phyloP scores from a whole-genome alignment of 2,113 vertebrate species.

The Charina bottae region DNA sequence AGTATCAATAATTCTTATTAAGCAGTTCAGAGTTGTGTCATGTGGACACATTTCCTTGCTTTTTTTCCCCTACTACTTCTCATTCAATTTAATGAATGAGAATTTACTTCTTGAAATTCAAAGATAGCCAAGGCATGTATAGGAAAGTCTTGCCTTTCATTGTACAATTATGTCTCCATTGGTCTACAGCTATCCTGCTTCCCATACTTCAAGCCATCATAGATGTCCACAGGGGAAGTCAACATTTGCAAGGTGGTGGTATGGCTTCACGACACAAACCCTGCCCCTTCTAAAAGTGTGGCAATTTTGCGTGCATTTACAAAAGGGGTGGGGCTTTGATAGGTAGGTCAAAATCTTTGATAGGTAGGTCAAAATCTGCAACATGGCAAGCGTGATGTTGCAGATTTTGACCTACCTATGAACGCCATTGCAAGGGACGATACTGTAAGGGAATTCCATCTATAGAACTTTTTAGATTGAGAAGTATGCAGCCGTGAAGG shows the following conservation, averaged over 20 bases:
- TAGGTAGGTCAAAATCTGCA: too few species aligned
- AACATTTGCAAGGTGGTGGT: neutral
- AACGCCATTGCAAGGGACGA: neutral
- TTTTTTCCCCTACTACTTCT: neutral
- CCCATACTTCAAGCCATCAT: neutral
- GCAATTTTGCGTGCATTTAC: neutral
- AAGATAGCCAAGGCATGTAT: neutral
- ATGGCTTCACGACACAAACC: neutral
- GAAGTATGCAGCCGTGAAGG: neutral
- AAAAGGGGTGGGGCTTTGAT: neutral
- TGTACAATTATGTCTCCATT: neutral
- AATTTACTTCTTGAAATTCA: neutral
- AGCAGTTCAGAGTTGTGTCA: neutral
- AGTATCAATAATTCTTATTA: neutral
- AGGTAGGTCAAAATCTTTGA: too few species aligned
- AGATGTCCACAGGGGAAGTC: neutral
- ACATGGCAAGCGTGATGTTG: too few species aligned
- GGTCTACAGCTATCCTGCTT: neutral
- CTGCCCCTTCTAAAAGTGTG: neutral
- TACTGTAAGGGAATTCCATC: neutral
- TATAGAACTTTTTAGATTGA: neutral
- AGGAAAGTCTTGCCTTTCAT: neutral
- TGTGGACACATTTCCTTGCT: neutral
- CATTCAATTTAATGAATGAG: neutral
- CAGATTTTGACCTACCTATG: neutral